Evolutionary conservation across 1,140 invertebrate genomes (phyloP).

Genomic region (Caenorhabditis remanei): DNA sequence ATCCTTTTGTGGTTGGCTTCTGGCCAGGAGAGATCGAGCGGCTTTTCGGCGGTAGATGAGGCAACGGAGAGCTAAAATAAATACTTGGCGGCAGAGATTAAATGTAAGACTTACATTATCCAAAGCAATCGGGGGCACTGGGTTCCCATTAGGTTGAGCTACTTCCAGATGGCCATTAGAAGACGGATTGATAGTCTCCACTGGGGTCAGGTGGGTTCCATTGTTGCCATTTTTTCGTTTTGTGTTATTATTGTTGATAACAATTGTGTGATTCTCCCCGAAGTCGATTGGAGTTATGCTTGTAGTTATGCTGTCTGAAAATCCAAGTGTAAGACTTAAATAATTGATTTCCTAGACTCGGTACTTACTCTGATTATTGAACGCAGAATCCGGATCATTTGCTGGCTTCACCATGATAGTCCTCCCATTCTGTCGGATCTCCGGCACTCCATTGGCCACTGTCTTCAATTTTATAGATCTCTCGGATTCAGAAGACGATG

Average conservation of each 20-base stretch:
- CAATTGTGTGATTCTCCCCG: background rate
- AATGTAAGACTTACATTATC: conserved; percentile 23
- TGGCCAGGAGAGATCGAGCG: conserved; percentile 81
- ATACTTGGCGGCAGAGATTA: background rate
- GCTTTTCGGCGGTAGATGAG: conserved; percentile 77
- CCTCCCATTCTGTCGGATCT: conserved; percentile 42
- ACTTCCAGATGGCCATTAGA: background rate
- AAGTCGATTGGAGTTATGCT: conserved; percentile 23
- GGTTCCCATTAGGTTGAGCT: background rate
- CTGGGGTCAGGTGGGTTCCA: conserved; percentile 24
- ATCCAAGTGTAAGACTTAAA: background rate
- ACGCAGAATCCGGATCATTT: background rate
- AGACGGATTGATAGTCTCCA: conserved; percentile 19
- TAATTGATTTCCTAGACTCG: too few species aligned
- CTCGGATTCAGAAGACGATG: background rate
- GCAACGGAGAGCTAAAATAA: conserved; percentile 15
- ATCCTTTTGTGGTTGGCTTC: conserved; percentile 86
- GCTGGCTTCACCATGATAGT: conserved; percentile 14
- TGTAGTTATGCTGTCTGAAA: conserved; percentile 5
- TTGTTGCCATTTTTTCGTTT: conserved; percentile 42
- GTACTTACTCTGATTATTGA: conserved; percentile 43
- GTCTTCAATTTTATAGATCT: background rate
- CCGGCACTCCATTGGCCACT: background rate
- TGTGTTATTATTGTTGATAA: conserved; percentile 1
- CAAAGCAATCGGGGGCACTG: conserved; percentile 14